A percentile compares a stretch with the other conserved stretches of the same genome.
Evolutionary conservation across 2,797 vertebrate species (phyloP).

Genomic region (Smutsia gigantea): DNA sequence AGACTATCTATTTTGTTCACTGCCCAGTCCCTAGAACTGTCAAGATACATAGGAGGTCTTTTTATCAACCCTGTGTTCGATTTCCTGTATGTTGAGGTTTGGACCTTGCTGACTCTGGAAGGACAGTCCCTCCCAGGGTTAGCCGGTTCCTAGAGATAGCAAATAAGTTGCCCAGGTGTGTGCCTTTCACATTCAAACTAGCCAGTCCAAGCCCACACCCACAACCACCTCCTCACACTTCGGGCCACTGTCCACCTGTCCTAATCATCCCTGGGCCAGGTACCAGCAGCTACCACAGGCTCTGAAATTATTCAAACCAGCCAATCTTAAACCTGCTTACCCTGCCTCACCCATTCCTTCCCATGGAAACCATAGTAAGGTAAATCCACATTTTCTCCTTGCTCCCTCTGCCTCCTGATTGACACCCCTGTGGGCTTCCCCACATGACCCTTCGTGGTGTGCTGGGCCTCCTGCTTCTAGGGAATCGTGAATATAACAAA

Average conservation of each 20-base stretch:
- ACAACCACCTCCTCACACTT: neutral
- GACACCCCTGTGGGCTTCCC: neutral
- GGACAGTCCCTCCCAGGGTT: neutral
- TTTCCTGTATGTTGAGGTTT: neutral
- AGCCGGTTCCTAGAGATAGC: neutral
- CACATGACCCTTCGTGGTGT: fast-evolving
- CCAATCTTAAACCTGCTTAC: neutral
- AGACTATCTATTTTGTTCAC: neutral
- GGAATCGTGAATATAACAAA: neutral
- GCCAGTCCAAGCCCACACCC: neutral
- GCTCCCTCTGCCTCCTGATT: neutral
- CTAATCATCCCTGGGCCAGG: neutral
- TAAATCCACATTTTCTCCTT: too few relatives aligned
- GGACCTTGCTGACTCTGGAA: neutral
- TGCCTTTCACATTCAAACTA: neutral
- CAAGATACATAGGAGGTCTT: neutral
- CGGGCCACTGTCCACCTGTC: neutral
- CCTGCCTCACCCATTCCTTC: neutral
- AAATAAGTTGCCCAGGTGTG: neutral
- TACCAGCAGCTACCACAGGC: neutral
- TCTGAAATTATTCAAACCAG: neutral
- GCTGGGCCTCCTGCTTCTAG: neutral
- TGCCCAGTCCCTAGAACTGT: neutral
- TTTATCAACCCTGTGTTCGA: neutral
- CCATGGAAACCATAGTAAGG: neutral